Evolutionary conservation across 2,797 vertebrate species (phyloP).

Genomic region (Anguilla anguilla): DNA sequence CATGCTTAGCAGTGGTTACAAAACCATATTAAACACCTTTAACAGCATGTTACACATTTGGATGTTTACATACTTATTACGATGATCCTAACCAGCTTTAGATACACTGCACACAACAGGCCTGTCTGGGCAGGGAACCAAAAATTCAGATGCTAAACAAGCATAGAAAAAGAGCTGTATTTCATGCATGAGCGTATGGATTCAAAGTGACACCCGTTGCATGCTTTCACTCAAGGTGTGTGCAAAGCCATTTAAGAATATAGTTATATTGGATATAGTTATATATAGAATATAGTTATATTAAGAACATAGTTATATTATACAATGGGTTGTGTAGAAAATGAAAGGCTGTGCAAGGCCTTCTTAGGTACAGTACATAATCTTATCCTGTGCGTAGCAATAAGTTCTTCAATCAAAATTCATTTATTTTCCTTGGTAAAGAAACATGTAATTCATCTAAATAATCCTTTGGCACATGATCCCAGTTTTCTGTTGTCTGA

Average conservation of each 20-base stretch:
- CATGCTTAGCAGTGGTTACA: not conserved
- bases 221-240: not conserved
- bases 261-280: not conserved
- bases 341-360: not conserved
- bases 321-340: not conserved
- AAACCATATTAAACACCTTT: not conserved
- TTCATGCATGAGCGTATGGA: not conserved
- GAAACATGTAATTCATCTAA: not conserved
- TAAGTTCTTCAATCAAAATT: not conserved
- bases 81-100: not conserved
- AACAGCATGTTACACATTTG: not conserved
- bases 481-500: not conserved
- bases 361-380: not conserved
- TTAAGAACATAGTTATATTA: not conserved
- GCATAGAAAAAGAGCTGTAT: not conserved
- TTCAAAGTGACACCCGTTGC: not conserved
- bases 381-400: not conserved
- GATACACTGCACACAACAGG: not conserved
- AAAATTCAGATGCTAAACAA: not conserved
- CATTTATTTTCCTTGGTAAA: not conserved
- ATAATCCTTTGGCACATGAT: not conserved
- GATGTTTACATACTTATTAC: slow-evolving; percentile 12
- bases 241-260: not conserved
- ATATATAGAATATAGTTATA: not conserved
- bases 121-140: not conserved